These are phyloP conservation scores for Buphagus erythrorhynchus DNA, from an alignment of 2,797 vertebrate genomes.

Conservation along the genomic window DNA sequence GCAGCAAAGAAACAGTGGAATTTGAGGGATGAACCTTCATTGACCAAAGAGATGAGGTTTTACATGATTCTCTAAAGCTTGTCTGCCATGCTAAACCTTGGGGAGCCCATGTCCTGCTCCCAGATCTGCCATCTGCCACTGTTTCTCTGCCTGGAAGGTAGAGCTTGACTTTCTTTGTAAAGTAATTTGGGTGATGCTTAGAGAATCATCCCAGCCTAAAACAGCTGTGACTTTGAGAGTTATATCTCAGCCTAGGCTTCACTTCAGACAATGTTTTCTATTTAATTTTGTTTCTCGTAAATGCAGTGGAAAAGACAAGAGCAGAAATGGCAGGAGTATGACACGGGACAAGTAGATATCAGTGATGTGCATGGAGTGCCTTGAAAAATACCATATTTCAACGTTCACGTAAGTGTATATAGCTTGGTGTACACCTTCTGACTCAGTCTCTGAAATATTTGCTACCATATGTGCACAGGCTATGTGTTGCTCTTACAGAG, in stretches of 20 bases:
- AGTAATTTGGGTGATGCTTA: background rate
- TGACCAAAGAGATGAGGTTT: background rate
- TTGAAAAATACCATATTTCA: background rate
- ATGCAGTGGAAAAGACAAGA: background rate
- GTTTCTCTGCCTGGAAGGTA: background rate
- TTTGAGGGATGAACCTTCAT: background rate
- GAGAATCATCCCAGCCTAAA: background rate
- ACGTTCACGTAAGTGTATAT: background rate
- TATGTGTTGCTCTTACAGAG: background rate
- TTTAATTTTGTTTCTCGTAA: background rate
- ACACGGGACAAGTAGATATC: background rate
- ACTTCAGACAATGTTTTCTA: background rate
- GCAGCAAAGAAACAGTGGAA: background rate
- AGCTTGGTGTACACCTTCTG: background rate
- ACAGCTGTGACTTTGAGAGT: background rate
- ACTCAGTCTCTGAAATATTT: slow-evolving; percentile 16
- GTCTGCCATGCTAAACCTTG: background rate
- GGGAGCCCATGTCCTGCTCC: background rate
- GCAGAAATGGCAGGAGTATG: background rate
- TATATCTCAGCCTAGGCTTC: background rate
- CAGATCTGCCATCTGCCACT: background rate
- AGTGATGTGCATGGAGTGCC: background rate
- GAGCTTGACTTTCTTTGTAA: background rate
- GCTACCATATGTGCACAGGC: background rate
- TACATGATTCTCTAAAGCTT: background rate